Base-by-base conservation (phyloP, 2,888 invertebrate species). In the Euphydryas editha region DNA sequence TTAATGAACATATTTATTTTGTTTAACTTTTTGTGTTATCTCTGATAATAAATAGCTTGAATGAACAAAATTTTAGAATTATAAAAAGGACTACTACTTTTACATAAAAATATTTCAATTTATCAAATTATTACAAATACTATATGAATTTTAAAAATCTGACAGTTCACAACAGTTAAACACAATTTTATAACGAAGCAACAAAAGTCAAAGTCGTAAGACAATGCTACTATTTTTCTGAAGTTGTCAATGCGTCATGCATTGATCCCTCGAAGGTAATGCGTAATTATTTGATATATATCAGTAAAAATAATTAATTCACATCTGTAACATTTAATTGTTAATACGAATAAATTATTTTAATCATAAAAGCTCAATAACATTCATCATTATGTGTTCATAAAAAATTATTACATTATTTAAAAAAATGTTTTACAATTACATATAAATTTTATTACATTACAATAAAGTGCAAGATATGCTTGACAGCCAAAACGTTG, bases 1-100 rank as follows among this genome's bases (percentile, higher is more conserved):
- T 80, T 80, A 83, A 81, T 78, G 78, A 81, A 83, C 81, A 83
- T 83, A 79, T 83, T 85, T 85, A 86, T 85, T 87, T 83, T 78
- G 84, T 85, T 76, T 80, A 81, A 81, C 78, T 81, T 79, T 80
- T n/a, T n/a, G n/a, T n/a, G n/a, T n/a, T 81, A 81, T 61, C 72
- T 79, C 74, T 78, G 74, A 74, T 78, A 80, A 82, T 82, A 90
- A 90, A 89, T 87, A 85, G 81, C 75, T 79, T 81, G 81, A 82
- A 82, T 80, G 81, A 86, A 85, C 81, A 82, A 86, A 82, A 78
- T 75, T 74, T 81, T 82, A 77, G 78, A 80, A 82, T 75, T 78
- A 75, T 80, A 83, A 81, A 78, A 78, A 77, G 42, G 77, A 76
- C 78, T 81, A 84, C 78, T 82, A 81, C 77, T 78, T 76, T 78